A percentile compares a stretch with the other conserved stretches of the same genome.
Conservation (phyloP, 1,140 invertebrate genomes). For the Zophobas morio region DNA sequence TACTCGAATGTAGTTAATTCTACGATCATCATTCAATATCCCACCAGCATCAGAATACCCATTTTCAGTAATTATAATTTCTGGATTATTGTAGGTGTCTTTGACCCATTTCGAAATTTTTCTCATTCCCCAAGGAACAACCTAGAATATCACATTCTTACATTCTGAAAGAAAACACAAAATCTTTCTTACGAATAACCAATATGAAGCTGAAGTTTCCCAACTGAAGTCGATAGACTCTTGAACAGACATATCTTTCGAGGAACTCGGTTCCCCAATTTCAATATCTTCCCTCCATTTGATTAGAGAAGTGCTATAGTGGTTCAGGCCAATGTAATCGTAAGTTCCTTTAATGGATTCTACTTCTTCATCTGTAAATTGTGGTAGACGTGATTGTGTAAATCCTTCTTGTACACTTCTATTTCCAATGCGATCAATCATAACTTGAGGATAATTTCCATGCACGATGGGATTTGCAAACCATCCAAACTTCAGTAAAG, state of each 20-base stretch:
- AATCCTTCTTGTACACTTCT: constrained; percentile 68
- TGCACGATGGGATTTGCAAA: constrained; percentile 77
- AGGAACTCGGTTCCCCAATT: constrained; percentile 19
- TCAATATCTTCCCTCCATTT: constrained; percentile 66
- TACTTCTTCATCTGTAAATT: constrained; percentile 72
- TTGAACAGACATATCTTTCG: constrained; percentile 6
- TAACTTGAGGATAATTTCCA: constrained; percentile 63
- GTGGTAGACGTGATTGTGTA: constrained; percentile 71
- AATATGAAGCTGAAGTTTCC: constrained; percentile 54
- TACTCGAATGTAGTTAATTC: constrained; percentile 70
- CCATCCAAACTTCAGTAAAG: constrained; percentile 71
- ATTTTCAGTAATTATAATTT: constrained; percentile 84
- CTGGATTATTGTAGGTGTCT: constrained; percentile 76
- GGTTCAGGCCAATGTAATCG: constrained; percentile 60
- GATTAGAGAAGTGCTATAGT: constrained; percentile 70
- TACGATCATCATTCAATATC: constrained; percentile 68
- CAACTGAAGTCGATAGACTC: constrained; percentile 51
- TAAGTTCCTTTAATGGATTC: constrained; percentile 43
- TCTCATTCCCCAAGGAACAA: constrained; percentile 78
- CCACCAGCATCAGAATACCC: constrained; percentile 72
- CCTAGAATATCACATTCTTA: constrained; percentile 44
- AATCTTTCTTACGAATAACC: not conserved
- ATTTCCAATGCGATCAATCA: constrained; percentile 63
- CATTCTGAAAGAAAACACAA: not conserved
- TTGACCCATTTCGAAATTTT: constrained; percentile 79